Evolutionary conservation across 2,888 invertebrate species (phyloP).

Genomic region (Drosophila ezoana): DNA sequence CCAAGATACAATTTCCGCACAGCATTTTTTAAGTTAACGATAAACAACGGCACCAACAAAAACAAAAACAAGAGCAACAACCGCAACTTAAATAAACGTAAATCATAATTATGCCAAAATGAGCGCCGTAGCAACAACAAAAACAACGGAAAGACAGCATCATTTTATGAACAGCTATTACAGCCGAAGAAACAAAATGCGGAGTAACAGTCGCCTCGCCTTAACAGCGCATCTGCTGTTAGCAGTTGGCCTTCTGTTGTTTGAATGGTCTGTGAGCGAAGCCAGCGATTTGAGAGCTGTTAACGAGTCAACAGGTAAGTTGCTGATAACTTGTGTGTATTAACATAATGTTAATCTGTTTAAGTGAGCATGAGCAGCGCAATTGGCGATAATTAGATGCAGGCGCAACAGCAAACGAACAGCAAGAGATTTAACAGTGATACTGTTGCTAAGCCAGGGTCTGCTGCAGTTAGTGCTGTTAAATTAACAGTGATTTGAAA

Average conservation of each 20-base stretch:
- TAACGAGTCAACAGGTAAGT: conserved; percentile 38
- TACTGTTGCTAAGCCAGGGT: not conserved
- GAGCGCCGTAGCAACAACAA: conserved; percentile 43
- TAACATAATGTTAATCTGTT: not conserved
- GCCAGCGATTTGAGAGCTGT: conserved; percentile 25
- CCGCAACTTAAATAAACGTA: conserved; percentile 52
- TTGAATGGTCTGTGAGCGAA: not conserved
- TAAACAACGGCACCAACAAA: conserved; percentile 17
- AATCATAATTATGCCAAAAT: conserved; percentile 73
- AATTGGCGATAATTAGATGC: not conserved
- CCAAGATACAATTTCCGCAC: conserved; percentile 20
- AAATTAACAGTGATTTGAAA: not conserved
- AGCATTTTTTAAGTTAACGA: conserved; percentile 20
- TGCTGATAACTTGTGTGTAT: not conserved
- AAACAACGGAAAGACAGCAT: conserved; percentile 25
- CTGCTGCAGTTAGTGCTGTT: not conserved
- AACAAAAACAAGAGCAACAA: conserved; percentile 39
- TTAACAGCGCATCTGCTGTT: conserved; percentile 48
- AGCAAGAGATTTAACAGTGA: not conserved
- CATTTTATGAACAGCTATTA: conserved; percentile 18
- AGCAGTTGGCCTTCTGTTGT: conserved; percentile 32
- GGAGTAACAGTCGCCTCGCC: conserved; percentile 5
- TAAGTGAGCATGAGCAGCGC: not conserved
- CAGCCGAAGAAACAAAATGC: conserved; percentile 19
- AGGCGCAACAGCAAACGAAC: too few relatives aligned